phyloP scores from a whole-genome alignment of 2,888 invertebrate genomes.

The Mythimna ferrago region DNA sequence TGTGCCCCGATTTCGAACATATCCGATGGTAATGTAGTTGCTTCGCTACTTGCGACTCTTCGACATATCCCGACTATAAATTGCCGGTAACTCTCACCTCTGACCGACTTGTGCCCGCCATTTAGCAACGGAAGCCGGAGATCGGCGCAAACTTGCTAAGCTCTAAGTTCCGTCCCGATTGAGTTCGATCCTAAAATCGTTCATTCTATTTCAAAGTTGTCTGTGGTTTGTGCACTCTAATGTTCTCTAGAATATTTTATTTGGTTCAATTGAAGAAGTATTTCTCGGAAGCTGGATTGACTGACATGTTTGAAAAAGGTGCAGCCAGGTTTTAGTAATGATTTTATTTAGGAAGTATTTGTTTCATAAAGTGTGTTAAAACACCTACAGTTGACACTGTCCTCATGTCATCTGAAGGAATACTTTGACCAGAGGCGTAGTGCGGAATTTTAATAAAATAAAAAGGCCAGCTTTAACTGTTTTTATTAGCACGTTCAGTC shows the following conservation, averaged over 20 bases:
- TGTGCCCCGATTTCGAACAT: background rate
- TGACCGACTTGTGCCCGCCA: slow-evolving; percentile 71
- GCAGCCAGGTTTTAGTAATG: background rate
- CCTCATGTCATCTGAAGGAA: too few relatives aligned
- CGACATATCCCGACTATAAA: slow-evolving; percentile 49
- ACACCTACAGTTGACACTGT: background rate
- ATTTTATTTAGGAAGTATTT: background rate
- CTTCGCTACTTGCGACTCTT: slow-evolving; percentile 38
- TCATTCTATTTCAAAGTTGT: slow-evolving; percentile 66
- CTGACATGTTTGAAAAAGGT: slow-evolving; percentile 1
- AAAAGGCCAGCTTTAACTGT: too few relatives aligned
- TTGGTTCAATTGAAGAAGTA: slow-evolving; percentile 17
- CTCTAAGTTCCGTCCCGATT: slow-evolving; percentile 68
- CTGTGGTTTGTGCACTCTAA: slow-evolving; percentile 14
- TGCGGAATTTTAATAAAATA: too few relatives aligned
- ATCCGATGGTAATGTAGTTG: slow-evolving; percentile 32
- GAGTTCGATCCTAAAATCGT: slow-evolving; percentile 70
- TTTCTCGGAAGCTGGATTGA: slow-evolving; percentile 7
- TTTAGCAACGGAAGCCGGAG: slow-evolving; percentile 75
- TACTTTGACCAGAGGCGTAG: too few relatives aligned
- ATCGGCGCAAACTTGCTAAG: slow-evolving; percentile 73
- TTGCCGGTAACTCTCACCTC: slow-evolving; percentile 60
- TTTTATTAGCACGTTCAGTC: too few relatives aligned
- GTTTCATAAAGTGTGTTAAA: background rate
- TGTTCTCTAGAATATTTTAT: slow-evolving; percentile 34